A percentile compares a stretch with the other conserved stretches of the same genome.
phyloP scores from a whole-genome alignment of 2,797 vertebrate species.

The Sardinella longiceps region DNA sequence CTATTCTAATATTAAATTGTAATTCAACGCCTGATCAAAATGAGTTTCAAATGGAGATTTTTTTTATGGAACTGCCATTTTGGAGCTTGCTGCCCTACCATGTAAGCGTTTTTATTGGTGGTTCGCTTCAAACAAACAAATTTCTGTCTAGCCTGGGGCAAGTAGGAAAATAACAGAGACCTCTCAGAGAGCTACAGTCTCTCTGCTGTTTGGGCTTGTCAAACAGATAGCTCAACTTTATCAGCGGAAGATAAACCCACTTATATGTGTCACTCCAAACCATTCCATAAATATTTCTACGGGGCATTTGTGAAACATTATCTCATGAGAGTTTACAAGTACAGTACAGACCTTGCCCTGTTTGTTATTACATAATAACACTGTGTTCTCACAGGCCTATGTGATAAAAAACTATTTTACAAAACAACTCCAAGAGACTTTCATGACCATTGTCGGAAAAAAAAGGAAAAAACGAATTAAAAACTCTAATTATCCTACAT shows the following conservation, averaged over 20 bases:
- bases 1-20: too few species aligned
- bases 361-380: neutral
- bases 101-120: neutral
- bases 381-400: neutral
- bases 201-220: neutral
- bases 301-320: neutral
- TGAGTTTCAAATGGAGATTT: too few species aligned
- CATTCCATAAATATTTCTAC: neutral
- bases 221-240: neutral
- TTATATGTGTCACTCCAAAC: neutral
- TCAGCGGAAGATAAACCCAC: neutral
- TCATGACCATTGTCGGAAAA: neutral
- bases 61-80: too few species aligned
- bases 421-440: neutral
- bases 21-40: too few species aligned
- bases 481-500: too few species aligned
- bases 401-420: neutral
- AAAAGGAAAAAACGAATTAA: neutral
- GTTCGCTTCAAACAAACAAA: neutral
- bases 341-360: neutral
- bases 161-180: neutral
- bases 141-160: neutral
- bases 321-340: neutral
- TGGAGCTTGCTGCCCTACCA: neutral
- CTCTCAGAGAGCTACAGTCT: neutral